These are phyloP conservation scores for Lagopus leucura DNA, from an alignment of 2,113 vertebrate genomes.

Conservation along the genomic window DNA sequence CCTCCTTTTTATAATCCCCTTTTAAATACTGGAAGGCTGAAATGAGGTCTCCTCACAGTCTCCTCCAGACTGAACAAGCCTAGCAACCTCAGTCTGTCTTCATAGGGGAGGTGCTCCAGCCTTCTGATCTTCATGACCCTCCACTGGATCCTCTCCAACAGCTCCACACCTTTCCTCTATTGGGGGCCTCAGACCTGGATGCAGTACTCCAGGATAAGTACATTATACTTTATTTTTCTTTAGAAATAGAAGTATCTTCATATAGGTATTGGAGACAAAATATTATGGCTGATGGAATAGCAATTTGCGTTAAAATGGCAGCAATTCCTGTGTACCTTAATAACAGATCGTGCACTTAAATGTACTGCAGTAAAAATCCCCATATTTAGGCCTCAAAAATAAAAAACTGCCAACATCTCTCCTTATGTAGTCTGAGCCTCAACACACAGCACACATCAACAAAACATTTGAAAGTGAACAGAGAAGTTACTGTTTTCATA, in stretches of 20 bases:
- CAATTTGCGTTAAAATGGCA: not conserved
- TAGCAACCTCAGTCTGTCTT: too few species aligned
- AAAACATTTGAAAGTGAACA: not conserved
- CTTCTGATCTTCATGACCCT: too few species aligned
- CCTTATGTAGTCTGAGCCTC: not conserved
- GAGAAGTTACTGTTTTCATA: not conserved
- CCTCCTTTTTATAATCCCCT: too few species aligned
- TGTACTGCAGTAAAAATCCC: not conserved
- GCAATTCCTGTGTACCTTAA: not conserved
- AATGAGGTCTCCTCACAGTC: too few species aligned
- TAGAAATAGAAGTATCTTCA: not conserved
- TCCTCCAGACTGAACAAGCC: too few species aligned
- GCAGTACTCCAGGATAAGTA: not conserved
- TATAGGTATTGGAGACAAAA: not conserved
- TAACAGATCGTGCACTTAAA: not conserved
- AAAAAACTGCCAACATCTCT: not conserved
- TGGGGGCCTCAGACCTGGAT: too few species aligned
- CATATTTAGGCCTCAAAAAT: not conserved
- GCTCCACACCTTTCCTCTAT: too few species aligned
- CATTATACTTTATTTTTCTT: not conserved
- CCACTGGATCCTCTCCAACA: too few species aligned
- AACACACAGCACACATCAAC: not conserved
- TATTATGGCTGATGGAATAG: not conserved
- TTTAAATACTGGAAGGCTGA: too few species aligned
- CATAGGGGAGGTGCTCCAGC: too few species aligned